Evolutionary conservation across 2,888 invertebrate species (phyloP), one percentile per base, ranked within the genome.

Genomic region (Andrena trimmerana): DNA sequence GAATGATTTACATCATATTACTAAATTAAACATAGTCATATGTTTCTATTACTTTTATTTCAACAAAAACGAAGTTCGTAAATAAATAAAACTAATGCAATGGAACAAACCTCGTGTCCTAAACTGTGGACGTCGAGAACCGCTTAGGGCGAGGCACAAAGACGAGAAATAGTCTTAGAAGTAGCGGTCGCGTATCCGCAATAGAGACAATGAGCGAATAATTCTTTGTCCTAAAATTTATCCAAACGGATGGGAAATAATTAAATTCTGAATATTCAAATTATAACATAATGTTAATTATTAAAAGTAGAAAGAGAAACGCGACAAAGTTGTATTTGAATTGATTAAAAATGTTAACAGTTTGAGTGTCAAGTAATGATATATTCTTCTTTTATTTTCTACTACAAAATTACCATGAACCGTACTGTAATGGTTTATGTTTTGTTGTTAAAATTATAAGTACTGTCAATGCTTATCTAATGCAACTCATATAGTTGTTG

Each of bases 81-180:
- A 31, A 5, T 24, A 20, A 60, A 16, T 13, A 0, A 62, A 24
- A 1, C 48, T 5, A 2, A 33, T 16, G 27, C 6, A 33, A 29
- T 8, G 2, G 10, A 63, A 63, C 73, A 62, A 63, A 81, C 81
- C 79, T 79, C 24, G 24, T 81, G 73, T 16, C 68, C 57, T 52
- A 33, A 50, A 24, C 42, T 52, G 8, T 5, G 57, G 50, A 59
- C 20, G 50, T 52, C 10, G 57, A 69, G 73, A 79, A 68, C 63
- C 66, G 73, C 48, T 73, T 62, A 50, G n/a, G 13, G 50, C 50
- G 63, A 65, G 31, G 63, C 36, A n/a, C 42, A 20, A 42, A 27
- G 33, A 5, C 31, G 8, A 33, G 13, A 27, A 73, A 57, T 50
- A 48, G 50, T 73, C 27, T 57, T 78, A 62, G 16, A 67, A 54